A percentile compares a stretch with the other conserved stretches of the same genome.
These are phyloP conservation scores for Acrossocheilus wenchowensis DNA, from an alignment of 2,797 vertebrate genomes.

Conservation along the genomic window DNA sequence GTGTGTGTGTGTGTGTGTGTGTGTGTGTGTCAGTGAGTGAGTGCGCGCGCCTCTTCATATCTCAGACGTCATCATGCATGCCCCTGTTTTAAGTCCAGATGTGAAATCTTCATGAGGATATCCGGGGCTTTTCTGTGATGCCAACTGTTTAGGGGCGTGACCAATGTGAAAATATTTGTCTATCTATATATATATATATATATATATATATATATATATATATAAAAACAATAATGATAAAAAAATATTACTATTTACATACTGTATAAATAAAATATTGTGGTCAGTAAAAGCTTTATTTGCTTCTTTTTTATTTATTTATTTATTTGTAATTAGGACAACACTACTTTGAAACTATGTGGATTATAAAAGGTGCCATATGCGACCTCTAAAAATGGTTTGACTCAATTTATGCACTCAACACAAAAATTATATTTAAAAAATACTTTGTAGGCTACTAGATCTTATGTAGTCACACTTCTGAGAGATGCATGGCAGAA, in stretches of 20 bases:
- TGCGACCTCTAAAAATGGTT: not conserved
- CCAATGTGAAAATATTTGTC: not conserved
- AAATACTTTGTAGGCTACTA: too few relatives aligned
- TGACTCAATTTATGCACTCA: not conserved
- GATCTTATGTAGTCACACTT: not conserved
- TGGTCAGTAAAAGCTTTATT: not conserved
- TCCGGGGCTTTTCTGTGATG: not conserved
- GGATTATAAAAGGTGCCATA: not conserved
- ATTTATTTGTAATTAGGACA: not conserved
- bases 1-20: not conserved
- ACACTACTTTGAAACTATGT: too few relatives aligned
- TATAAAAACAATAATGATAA: not conserved
- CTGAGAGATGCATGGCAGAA: not conserved
- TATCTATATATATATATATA: not conserved
- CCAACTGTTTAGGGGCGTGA: not conserved
- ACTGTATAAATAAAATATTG: not conserved
- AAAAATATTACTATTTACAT: not conserved
- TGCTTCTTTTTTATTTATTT: not conserved
- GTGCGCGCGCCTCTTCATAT: not conserved
- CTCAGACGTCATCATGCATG: conserved; percentile 13
- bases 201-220: not conserved
- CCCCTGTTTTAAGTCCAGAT: not conserved
- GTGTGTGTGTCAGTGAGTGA: not conserved
- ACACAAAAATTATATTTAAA: too few relatives aligned
- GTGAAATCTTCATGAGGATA: not conserved